Conservation (phyloP, 2,113 vertebrate genomes). For the Ivindomyrus marchei region DNA sequence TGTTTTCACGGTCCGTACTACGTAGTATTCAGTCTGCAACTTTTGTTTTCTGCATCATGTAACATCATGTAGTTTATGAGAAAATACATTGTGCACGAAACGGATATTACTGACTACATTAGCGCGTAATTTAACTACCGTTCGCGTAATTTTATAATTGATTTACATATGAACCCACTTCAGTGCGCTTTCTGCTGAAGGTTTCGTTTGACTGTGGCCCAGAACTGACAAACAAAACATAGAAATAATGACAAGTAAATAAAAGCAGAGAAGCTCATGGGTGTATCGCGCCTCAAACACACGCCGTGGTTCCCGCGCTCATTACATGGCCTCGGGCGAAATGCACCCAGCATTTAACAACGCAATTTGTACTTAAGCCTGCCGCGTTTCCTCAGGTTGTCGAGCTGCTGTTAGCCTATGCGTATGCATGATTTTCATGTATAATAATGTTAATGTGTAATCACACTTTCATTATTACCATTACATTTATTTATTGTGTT, state of each 20-base stretch:
- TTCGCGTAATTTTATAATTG: neutral
- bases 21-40: neutral
- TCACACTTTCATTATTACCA: slow-evolving; percentile 3
- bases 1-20: neutral
- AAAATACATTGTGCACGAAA: neutral
- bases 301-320: neutral
- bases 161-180: slow-evolving; percentile 16
- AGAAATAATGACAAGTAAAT: slow-evolving; percentile 65
- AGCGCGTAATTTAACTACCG: neutral
- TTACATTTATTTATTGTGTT: neutral
- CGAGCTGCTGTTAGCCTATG: neutral
- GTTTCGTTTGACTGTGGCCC: slow-evolving; percentile 77
- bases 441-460: slow-evolving; percentile 13
- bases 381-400: neutral
- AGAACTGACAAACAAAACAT: slow-evolving; percentile 75
- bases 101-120: neutral
- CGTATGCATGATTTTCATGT: neutral
- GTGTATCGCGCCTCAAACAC: slow-evolving; percentile 44
- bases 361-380: neutral
- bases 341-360: neutral
- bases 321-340: neutral
- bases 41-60: neutral
- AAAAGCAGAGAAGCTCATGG: slow-evolving; percentile 52
- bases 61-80: neutral
- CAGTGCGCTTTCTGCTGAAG: slow-evolving; percentile 64